Evolutionary conservation across 1,140 invertebrate species (phyloP).

Genomic region (Drosophila ficusphila): DNA sequence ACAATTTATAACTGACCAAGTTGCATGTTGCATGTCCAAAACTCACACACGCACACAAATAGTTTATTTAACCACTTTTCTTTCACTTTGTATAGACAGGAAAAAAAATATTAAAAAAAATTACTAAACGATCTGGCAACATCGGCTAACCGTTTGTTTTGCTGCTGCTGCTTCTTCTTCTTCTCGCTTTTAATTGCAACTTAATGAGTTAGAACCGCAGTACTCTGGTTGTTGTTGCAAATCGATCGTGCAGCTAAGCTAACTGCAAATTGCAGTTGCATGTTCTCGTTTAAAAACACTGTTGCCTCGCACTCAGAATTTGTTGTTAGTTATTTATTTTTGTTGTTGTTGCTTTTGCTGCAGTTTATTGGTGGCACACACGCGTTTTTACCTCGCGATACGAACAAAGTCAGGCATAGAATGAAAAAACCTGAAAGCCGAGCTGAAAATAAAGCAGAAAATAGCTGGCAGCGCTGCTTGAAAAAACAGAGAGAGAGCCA

Average conservation of each 20-base stretch:
- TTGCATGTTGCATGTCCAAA: conserved; percentile 63
- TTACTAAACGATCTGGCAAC: conserved; percentile 57
- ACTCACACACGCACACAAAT: conserved; percentile 20
- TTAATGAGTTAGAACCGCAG: conserved; percentile 48
- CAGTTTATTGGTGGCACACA: conserved; percentile 15
- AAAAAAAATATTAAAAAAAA: conserved; percentile 6
- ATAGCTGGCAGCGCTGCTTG: conserved; percentile 19
- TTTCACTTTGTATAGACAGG: conserved; percentile 41
- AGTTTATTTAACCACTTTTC: conserved; percentile 55
- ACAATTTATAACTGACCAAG: conserved; percentile 37
- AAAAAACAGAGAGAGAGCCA: conserved; percentile 13
- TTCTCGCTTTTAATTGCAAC: conserved; percentile 45
- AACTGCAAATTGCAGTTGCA: conserved; percentile 45
- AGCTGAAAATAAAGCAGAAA: conserved; percentile 55
- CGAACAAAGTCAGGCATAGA: conserved; percentile 72
- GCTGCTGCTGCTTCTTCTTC: conserved; percentile 8
- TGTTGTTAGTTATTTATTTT: conserved; percentile 15
- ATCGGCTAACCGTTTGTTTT: conserved; percentile 22
- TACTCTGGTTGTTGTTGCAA: conserved; percentile 14
- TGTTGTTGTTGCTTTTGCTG: conserved; percentile 28
- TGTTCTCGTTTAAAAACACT: conserved; percentile 31
- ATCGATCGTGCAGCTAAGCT: conserved; percentile 41
- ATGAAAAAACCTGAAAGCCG: conserved; percentile 70
- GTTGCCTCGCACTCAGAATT: background rate
- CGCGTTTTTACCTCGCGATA: conserved; percentile 73